Evolutionary conservation across 1,140 invertebrate species (phyloP).

Genomic region (Drosophila sucinea): DNA sequence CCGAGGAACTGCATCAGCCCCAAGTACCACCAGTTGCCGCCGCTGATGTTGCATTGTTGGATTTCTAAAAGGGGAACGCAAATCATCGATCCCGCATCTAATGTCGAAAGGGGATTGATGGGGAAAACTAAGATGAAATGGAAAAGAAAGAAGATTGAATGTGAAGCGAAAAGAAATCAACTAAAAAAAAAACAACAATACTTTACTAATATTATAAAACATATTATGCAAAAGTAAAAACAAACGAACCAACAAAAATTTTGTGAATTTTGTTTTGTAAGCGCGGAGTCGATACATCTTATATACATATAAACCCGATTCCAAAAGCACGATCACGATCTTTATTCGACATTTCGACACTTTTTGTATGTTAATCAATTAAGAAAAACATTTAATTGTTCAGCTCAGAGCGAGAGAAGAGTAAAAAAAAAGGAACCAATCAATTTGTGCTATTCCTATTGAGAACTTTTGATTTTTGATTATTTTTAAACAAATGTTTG

Average conservation of each 20-base stretch:
- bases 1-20: constrained; percentile 27
- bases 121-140: not conserved
- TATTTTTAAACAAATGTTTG: constrained; percentile 3
- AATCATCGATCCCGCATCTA: not conserved
- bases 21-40: constrained; percentile 10
- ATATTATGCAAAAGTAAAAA: constrained; percentile 67
- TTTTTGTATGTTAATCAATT: not conserved
- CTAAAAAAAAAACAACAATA: constrained; percentile 32
- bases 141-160: constrained; percentile 6
- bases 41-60: constrained; percentile 54
- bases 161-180: constrained; percentile 3
- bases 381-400: not conserved
- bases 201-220: constrained; percentile 76
- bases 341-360: not conserved
- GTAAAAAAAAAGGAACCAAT: not conserved
- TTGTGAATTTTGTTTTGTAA: constrained; percentile 27
- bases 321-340: constrained; percentile 1
- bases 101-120: not conserved
- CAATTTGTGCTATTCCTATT: constrained; percentile 50
- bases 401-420: constrained; percentile 1
- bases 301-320: not conserved
- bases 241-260: constrained; percentile 17
- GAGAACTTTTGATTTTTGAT: constrained; percentile 1
- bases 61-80: constrained; percentile 45
- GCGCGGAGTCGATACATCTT: constrained; percentile 10